Conservation (phyloP, 1,140 invertebrate species). For the Ctenoplectra terminalis region DNA sequence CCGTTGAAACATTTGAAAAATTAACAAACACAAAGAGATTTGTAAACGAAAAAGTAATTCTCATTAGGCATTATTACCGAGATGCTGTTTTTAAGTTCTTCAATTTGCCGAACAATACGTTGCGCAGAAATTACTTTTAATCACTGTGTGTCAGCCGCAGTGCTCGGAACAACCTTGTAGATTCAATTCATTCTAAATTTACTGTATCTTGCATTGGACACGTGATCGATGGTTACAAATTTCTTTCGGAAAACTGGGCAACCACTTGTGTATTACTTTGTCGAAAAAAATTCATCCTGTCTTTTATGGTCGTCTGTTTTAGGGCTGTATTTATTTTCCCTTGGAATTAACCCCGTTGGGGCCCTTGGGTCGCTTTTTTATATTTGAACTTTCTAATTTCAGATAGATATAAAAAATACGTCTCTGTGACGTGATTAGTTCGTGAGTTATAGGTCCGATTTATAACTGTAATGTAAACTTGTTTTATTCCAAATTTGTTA, state of each 20-base stretch:
- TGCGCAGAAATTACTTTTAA: conserved; percentile 58
- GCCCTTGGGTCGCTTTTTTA: too few species aligned
- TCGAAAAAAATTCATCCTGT: background rate
- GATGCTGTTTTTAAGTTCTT: conserved; percentile 17
- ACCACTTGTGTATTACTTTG: conserved; percentile 41
- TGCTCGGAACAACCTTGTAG: conserved; percentile 8
- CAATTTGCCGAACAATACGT: conserved; percentile 28
- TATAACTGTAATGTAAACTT: too few species aligned
- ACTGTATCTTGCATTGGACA: conserved; percentile 55
- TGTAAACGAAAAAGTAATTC: too few species aligned
- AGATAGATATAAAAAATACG: too few species aligned
- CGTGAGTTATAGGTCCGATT: too few species aligned
- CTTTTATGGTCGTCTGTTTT: background rate
- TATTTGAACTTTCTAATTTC: too few species aligned
- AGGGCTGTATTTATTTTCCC: background rate
- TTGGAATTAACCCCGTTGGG: too few species aligned
- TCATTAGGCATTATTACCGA: background rate
- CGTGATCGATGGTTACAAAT: conserved; percentile 61
- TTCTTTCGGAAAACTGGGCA: conserved; percentile 24
- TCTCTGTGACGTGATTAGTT: too few species aligned
- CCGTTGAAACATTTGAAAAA: background rate
- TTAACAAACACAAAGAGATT: too few species aligned
- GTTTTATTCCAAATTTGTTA: too few species aligned
- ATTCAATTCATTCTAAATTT: conserved; percentile 59
- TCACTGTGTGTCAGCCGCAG: conserved; percentile 53